A percentile compares a stretch with the other conserved stretches of the same genome.
phyloP scores from a whole-genome alignment of 2,888 invertebrate genomes.

The Serrognathus titanus region DNA sequence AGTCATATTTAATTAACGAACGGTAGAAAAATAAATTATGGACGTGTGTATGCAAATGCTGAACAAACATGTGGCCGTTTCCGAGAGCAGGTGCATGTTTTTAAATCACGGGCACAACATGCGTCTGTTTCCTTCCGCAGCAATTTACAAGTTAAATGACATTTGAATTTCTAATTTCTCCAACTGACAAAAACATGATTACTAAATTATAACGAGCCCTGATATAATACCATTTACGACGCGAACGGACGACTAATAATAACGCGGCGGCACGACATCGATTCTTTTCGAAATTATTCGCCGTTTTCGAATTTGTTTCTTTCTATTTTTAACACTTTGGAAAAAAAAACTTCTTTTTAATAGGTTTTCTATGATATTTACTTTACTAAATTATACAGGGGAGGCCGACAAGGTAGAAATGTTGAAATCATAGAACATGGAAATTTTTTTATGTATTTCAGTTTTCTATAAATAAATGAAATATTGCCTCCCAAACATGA shows the following conservation, averaged over 20 bases:
- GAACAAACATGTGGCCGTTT: constrained; percentile 27
- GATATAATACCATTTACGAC: neutral
- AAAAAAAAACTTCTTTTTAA: too few species aligned
- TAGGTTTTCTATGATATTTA: too few species aligned
- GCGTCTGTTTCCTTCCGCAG: constrained; percentile 32
- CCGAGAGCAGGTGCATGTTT: constrained; percentile 33
- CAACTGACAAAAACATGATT: constrained; percentile 25
- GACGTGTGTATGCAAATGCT: constrained; percentile 25
- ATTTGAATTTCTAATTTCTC: constrained; percentile 29
- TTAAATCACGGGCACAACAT: constrained; percentile 37
- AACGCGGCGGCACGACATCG: neutral
- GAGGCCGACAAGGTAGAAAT: too few species aligned
- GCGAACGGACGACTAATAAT: neutral
- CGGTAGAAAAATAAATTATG: neutral
- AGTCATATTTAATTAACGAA: too few species aligned
- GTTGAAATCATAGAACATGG: too few species aligned
- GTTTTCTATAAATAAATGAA: too few species aligned
- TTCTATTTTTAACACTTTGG: too few species aligned
- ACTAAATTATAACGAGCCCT: constrained; percentile 6
- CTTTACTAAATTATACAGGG: too few species aligned
- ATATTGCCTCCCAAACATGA: too few species aligned
- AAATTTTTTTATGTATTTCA: too few species aligned
- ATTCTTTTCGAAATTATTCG: neutral
- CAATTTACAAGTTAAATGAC: constrained; percentile 32
- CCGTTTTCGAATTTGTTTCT: neutral